These are phyloP conservation scores for Ophthalmolycus amberensis DNA, from an alignment of 2,113 vertebrate genomes.

Conservation along the genomic window DNA sequence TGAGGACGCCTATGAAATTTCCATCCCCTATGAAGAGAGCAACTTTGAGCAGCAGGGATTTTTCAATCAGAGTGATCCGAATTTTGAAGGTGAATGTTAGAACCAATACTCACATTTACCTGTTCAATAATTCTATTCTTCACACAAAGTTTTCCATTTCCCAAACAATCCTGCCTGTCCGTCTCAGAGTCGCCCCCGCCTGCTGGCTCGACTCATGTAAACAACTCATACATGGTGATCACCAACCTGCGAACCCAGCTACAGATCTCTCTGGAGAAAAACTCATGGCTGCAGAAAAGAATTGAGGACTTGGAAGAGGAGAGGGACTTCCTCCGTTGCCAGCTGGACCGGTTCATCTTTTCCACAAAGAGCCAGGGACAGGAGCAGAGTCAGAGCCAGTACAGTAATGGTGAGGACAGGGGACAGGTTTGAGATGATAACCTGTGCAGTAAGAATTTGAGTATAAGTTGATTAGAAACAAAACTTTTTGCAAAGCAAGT, in stretches of 20 bases:
- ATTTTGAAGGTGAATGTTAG: slow-evolving; percentile 84
- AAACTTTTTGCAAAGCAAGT: neutral
- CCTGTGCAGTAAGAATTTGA: neutral
- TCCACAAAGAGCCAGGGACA: slow-evolving; percentile 83
- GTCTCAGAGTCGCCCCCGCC: slow-evolving; percentile 66
- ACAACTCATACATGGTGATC: slow-evolving; percentile 85
- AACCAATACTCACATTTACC: neutral
- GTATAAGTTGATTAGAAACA: neutral
- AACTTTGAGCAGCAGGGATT: slow-evolving; percentile 86
- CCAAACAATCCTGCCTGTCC: neutral
- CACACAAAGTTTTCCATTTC: neutral
- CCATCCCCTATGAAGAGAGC: slow-evolving; percentile 87
- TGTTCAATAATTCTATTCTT: neutral
- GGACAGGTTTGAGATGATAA: slow-evolving; percentile 12
- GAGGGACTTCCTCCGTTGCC: slow-evolving; percentile 90
- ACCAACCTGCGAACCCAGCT: slow-evolving; percentile 88
- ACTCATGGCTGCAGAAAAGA: slow-evolving; percentile 91
- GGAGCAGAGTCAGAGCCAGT: slow-evolving; percentile 78
- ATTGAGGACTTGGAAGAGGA: slow-evolving; percentile 93
- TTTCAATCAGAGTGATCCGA: slow-evolving; percentile 83
- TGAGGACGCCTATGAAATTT: slow-evolving; percentile 85
- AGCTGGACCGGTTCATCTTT: slow-evolving; percentile 91
- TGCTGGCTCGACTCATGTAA: slow-evolving; percentile 75
- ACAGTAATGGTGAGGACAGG: slow-evolving; percentile 72
- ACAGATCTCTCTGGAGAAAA: slow-evolving; percentile 92